These are phyloP conservation scores for Cyanoramphus novaezelandiae DNA, from an alignment of 2,113 vertebrate genomes.

Conservation along the genomic window DNA sequence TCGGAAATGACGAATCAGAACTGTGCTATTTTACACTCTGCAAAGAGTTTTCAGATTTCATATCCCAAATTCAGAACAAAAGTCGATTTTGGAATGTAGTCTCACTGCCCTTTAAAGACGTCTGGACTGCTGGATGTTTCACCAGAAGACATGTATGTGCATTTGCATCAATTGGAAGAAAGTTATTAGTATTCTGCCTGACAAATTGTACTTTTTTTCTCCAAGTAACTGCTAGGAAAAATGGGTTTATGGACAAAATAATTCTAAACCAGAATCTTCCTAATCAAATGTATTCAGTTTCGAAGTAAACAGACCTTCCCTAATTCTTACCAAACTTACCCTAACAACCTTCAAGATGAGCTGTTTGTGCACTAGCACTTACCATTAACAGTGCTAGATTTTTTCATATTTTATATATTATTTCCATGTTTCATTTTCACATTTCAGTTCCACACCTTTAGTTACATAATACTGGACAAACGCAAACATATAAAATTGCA, in stretches of 20 bases:
- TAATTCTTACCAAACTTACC: not conserved
- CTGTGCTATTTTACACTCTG: not conserved
- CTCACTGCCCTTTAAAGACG: not conserved
- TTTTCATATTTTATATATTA: not conserved
- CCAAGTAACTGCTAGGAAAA: not conserved
- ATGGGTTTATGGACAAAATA: not conserved
- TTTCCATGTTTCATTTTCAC: not conserved
- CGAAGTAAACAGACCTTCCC: not conserved
- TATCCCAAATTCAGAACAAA: not conserved
- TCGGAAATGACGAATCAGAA: not conserved
- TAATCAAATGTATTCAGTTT: not conserved
- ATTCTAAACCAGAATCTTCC: not conserved
- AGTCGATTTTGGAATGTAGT: not conserved
- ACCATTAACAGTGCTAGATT: not conserved
- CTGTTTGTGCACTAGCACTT: not conserved
- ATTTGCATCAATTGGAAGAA: not conserved
- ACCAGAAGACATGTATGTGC: not conserved
- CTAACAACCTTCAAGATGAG: not conserved
- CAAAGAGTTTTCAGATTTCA: not conserved
- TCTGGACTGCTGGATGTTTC: not conserved
- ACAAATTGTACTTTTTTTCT: not conserved
- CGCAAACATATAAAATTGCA: not conserved
- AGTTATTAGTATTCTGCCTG: too few species aligned
- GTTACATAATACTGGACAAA: not conserved
- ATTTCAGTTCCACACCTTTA: not conserved